Base-by-base conservation (phyloP, 2,888 invertebrate species). In the Sepioteuthis lessoniana region DNA sequence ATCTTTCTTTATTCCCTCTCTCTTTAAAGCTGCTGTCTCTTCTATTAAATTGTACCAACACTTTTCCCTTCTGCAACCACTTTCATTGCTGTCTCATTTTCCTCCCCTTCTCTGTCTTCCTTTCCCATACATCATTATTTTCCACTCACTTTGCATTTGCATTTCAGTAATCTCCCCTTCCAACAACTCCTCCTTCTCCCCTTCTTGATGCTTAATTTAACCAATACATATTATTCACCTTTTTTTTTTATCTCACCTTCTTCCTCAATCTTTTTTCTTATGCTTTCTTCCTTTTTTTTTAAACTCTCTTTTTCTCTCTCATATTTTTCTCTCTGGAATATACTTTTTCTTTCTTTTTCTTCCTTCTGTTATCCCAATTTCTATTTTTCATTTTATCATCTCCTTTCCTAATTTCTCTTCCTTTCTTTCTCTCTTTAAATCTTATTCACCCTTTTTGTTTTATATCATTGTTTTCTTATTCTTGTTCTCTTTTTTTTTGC, bases 101-200 rank as follows among this genome's bases (percentile, higher is more conserved):
- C 91, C 91, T 37, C 91, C 38, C 91, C 38, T 91, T 91, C 37
- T 38, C 42, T 8, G 13, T 31, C 38, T 47, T 37, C 91, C 42
- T 47, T n/a, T 37, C 31, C 38, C 38, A 35, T 46, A 8, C 21
- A 16, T 37, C 42, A 91, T 47, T 91, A 42, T 47, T 46, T 47
- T n/a, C 47, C 91, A 31, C 91, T 46, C 91, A 91, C 31, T 91
- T 16, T n/a, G 42, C 47, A 42, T 46, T 47, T 37, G 42, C 42
- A 46, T 47, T 47, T 46, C 91, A 91, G 38, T 91, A 91, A 42
- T 91, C 47, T n/a, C 91, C 91, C 91, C n/a, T 47, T 38, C 91
- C 21, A 13, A 91, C 91, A 47, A 37, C 91, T 38, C 21, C 91
- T 38, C 38, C 38, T 91, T 35, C n/a, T 91, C 38, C 47, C 31